Evolutionary conservation across 1,140 invertebrate species (phyloP).

Genomic region (Cydia pomonella): DNA sequence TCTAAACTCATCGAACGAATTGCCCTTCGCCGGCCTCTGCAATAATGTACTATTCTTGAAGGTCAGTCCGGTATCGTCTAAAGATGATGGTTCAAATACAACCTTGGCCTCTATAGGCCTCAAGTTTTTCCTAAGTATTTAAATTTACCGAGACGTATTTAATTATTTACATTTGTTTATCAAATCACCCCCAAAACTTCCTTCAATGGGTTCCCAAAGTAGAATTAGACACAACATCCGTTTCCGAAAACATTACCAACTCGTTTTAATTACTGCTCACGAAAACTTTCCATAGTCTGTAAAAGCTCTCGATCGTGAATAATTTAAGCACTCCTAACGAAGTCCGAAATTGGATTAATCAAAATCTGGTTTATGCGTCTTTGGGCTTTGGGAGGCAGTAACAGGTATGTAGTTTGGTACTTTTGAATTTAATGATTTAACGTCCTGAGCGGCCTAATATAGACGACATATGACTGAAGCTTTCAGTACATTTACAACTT

Average conservation of each 20-base stretch:
- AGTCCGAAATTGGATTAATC: constrained; percentile 9
- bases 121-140: too few relatives aligned
- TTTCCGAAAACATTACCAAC: neutral
- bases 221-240: neutral
- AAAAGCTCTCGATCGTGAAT: constrained; percentile 3
- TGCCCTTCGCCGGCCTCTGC: too few relatives aligned
- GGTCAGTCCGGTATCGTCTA: too few relatives aligned
- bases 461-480: too few relatives aligned
- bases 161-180: constrained; percentile 5
- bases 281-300: neutral
- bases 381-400: neutral
- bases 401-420: neutral
- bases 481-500: too few relatives aligned
- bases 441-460: neutral
- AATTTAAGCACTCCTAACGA: neutral
- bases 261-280: neutral
- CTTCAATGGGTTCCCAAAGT: neutral
- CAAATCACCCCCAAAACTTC: neutral
- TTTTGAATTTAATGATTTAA: neutral
- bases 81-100: too few relatives aligned
- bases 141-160: neutral
- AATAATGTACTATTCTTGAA: too few relatives aligned
- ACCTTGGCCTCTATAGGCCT: too few relatives aligned
- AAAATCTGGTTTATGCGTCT: constrained; percentile 4
- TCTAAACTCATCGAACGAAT: too few relatives aligned